phyloP scores from a whole-genome alignment of 2,113 vertebrate genomes.

The Rousettus leschenaultii region DNA sequence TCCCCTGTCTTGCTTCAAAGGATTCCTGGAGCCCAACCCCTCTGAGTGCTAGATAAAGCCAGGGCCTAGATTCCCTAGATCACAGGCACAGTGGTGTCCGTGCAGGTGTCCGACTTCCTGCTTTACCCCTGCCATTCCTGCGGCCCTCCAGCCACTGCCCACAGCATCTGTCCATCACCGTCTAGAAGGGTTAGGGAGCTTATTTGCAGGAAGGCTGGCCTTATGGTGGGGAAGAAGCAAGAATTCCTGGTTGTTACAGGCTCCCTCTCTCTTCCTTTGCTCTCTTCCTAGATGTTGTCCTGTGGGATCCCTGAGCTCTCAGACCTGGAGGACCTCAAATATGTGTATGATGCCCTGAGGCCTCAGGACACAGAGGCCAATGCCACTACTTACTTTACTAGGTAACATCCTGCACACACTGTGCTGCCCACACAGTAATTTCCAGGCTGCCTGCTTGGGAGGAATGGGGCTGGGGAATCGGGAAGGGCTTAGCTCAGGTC shows the following conservation, averaged over 20 bases:
- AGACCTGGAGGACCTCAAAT: constrained; percentile 94
- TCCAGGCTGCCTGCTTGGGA: not conserved
- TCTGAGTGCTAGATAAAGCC: not conserved
- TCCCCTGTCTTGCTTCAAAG: not conserved
- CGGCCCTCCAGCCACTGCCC: not conserved
- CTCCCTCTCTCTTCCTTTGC: not conserved
- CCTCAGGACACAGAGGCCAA: constrained; percentile 95
- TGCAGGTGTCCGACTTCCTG: not conserved
- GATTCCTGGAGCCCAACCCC: not conserved
- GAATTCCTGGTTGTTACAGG: not conserved
- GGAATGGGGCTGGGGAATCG: not conserved
- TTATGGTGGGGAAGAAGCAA: not conserved
- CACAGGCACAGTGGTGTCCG: not conserved
- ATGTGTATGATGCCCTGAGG: constrained; percentile 94
- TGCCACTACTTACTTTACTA: constrained; percentile 97
- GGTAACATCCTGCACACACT: constrained; percentile 76
- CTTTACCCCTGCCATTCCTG: not conserved
- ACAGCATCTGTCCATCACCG: not conserved
- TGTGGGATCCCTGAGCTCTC: constrained; percentile 98
- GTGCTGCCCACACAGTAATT: not conserved
- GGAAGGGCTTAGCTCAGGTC: not conserved
- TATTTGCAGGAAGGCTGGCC: not conserved
- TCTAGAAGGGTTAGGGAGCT: not conserved
- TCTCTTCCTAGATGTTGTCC: constrained; percentile 90
- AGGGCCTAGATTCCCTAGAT: not conserved